Conservation (phyloP, 2,113 vertebrate species). For the Nycticebus coucang region DNA sequence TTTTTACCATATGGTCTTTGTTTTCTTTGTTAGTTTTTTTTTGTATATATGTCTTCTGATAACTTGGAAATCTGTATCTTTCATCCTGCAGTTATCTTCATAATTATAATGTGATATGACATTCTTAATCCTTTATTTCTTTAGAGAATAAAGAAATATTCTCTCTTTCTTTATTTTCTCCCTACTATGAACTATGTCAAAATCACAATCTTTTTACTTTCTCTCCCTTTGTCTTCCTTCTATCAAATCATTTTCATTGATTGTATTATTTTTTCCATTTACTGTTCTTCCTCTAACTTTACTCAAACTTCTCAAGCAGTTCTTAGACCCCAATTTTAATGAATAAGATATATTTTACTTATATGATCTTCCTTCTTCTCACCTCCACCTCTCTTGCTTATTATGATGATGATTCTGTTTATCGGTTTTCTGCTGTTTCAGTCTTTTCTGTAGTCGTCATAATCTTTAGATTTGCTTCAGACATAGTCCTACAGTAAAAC, state of each 20-base stretch:
- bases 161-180: not conserved
- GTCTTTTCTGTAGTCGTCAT: not conserved
- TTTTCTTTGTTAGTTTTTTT: conserved; percentile 69
- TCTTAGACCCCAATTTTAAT: not conserved
- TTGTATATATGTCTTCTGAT: conserved; percentile 46
- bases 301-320: not conserved
- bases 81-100: conserved; percentile 10
- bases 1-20: conserved; percentile 49
- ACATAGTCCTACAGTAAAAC: not conserved
- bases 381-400: not conserved
- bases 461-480: not conserved
- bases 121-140: not conserved
- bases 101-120: not conserved
- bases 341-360: not conserved
- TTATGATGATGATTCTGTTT: not conserved
- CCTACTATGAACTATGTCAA: not conserved
- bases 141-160: not conserved
- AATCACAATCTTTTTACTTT: not conserved
- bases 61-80: conserved; percentile 46
- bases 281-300: not conserved
- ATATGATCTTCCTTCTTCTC: not conserved
- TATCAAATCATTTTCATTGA: not conserved
- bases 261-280: not conserved
- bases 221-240: not conserved
- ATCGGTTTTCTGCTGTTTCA: not conserved